Base-by-base conservation (phyloP, 2,888 invertebrate species). In the Drosophila maculinotata region DNA sequence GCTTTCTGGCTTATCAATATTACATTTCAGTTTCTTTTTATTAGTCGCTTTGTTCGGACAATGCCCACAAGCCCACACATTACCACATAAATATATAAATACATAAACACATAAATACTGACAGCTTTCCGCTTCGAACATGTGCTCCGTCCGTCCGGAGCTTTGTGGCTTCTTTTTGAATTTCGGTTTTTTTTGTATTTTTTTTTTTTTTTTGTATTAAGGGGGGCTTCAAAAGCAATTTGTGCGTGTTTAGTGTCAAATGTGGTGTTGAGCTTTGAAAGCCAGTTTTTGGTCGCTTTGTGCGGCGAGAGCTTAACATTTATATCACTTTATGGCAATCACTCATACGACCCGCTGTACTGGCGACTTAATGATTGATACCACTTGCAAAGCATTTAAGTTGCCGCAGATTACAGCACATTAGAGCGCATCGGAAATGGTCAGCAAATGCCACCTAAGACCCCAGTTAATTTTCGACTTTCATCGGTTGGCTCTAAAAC, bases 201-300 rank as follows among this genome's bases (percentile, higher is more conserved):
- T 26, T 17, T 10, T 39, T 28, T 35, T 25, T 4, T 12, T 60
- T 44, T 52, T 51, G 15, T 42, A 44, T 28, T 48, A 15, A 14
- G 15, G 38, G 72, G 74, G 76, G 65, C 87, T 87, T 84, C 71
- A 54, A 81, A 87, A 78, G 75, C 87, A 87, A 81, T 81, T 81
- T 81, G 80, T 81, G 71, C 63, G 78, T 85, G 81, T 84, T 84
- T 87, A 87, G 84, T 80, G 87, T 87, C 79, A 87, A 86, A 79
- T 86, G 80, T 76, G 72, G 44, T 76, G 72, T 76, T 76, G 62
- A 76, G 86, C 74, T 33, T 28, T 44, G 48, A 41, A 51, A 59
- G 76, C 52, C 47, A 49, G 41, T 52, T 60, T 52, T 58, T 58
- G 41, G 51, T 23, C 31, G 38, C 41, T 56, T 54, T 71, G 44